A percentile compares a stretch with the other conserved stretches of the same genome.
Conservation (phyloP, 2,888 invertebrate genomes). For the Philereme vetulata region DNA sequence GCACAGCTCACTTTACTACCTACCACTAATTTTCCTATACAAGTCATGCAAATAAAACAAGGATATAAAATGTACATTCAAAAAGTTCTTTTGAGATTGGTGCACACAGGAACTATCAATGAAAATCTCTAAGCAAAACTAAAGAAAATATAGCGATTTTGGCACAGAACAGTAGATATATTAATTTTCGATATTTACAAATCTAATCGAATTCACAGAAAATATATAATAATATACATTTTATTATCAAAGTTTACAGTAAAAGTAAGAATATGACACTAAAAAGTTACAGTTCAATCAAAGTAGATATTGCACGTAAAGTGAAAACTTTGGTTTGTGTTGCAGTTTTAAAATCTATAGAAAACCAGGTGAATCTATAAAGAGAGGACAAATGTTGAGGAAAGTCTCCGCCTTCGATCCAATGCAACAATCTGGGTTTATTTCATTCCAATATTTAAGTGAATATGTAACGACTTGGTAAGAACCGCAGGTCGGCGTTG, state of each 20-base stretch:
- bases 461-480: too few species aligned
- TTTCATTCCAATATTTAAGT: too few species aligned
- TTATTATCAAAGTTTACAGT: constrained; percentile 30
- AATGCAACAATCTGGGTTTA: too few species aligned
- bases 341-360: constrained; percentile 6
- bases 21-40: constrained; percentile 30
- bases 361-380: too few species aligned
- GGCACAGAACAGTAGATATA: constrained; percentile 11
- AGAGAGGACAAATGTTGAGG: too few species aligned
- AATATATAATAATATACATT: constrained; percentile 15
- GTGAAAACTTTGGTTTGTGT: constrained; percentile 36
- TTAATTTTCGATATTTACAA: background rate
- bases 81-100: constrained; percentile 31
- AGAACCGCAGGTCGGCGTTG: too few species aligned
- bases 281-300: constrained; percentile 22
- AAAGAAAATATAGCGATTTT: constrained; percentile 21
- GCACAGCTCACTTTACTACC: constrained; percentile 40
- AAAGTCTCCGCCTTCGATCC: too few species aligned
- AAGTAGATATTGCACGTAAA: constrained; percentile 15
- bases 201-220: background rate
- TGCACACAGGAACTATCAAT: constrained; percentile 31
- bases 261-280: constrained; percentile 34
- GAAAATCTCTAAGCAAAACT: constrained; percentile 16
- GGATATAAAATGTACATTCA: constrained; percentile 17
- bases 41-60: constrained; percentile 29